Base-by-base conservation (phyloP, 1,140 invertebrate genomes). In the Goniozus legneri region DNA sequence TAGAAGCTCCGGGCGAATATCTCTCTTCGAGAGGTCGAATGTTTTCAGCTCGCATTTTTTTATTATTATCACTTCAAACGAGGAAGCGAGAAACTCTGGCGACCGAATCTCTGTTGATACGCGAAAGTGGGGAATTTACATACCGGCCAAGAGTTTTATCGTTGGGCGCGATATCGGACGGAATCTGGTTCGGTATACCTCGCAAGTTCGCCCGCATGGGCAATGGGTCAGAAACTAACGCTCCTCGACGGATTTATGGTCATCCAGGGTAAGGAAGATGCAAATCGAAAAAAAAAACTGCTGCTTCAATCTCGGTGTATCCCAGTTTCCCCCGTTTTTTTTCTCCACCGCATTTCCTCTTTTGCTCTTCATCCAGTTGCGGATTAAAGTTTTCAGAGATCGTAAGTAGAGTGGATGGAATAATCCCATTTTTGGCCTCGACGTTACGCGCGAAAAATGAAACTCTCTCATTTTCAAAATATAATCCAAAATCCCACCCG, bases 71-170 rank as follows among this genome's bases (percentile, higher is more conserved):
- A n/a, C n/a, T n/a, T n/a, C n/a, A n/a, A n/a, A n/a, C n/a, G n/a
- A n/a, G n/a, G n/a, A n/a, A n/a, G n/a, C n/a, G n/a, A n/a, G n/a
- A n/a, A n/a, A n/a, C n/a, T n/a, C n/a, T n/a, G 3, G 2, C 1
- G 13, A 0, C 37, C 34, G 16, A 41, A 48, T 37, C 36, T 39
- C 39, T 34, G n/a, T n/a, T 36, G 22, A 12, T 48, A 41, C 40
- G 42, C 50, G 60, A 54, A 58, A 56, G 32, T n/a, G 40, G 34
- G 41, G 54, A 60, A 69, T 69, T 69, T 68, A 64, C 65, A 67
- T 69, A 65, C 36, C 35, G 22, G 32, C 44, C 34, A 50, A 51
- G 44, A 50, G 55, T 66, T 67, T 65, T 69, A 66, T 66, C 56
- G 59, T 27, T n/a, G 33, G 27, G 19, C 14, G n/a, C 24, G 18